phyloP scores from a whole-genome alignment of 2,888 invertebrate genomes.

The Tortrix viridana region DNA sequence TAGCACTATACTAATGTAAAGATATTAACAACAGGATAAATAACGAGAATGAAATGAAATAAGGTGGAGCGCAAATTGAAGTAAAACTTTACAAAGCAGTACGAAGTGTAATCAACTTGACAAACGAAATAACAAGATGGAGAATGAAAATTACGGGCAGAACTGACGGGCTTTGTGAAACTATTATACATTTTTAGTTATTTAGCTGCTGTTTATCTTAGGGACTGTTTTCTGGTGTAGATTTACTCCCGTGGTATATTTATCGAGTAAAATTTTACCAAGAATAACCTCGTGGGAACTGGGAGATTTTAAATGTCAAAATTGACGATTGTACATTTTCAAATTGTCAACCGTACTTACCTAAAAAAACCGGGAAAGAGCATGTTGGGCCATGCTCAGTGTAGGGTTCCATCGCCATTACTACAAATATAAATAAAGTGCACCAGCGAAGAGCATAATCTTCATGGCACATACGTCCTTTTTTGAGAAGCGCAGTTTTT shows the following conservation, averaged over 20 bases:
- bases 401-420: too few species aligned
- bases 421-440: too few species aligned
- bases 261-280: not conserved
- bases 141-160: constrained; percentile 27
- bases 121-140: constrained; percentile 34
- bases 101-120: constrained; percentile 35
- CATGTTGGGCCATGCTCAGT: too few species aligned
- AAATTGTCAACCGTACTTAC: too few species aligned
- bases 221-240: not conserved
- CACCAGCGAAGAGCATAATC: too few species aligned
- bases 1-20: not conserved
- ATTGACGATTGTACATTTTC: too few species aligned
- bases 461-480: too few species aligned
- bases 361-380: too few species aligned
- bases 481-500: too few species aligned
- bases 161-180: constrained; percentile 24
- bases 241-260: not conserved
- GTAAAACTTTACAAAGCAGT: constrained; percentile 28
- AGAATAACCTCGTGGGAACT: not conserved
- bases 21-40: not conserved
- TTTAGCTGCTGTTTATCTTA: constrained; percentile 4
- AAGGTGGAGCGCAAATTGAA: constrained; percentile 18
- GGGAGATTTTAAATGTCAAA: too few species aligned
- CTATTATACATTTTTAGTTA: constrained; percentile 25
- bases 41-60: constrained; percentile 6